A percentile compares a stretch with the other conserved stretches of the same genome.
phyloP scores from a whole-genome alignment of 2,888 invertebrate species.

The Ormyrus pomaceus region DNA sequence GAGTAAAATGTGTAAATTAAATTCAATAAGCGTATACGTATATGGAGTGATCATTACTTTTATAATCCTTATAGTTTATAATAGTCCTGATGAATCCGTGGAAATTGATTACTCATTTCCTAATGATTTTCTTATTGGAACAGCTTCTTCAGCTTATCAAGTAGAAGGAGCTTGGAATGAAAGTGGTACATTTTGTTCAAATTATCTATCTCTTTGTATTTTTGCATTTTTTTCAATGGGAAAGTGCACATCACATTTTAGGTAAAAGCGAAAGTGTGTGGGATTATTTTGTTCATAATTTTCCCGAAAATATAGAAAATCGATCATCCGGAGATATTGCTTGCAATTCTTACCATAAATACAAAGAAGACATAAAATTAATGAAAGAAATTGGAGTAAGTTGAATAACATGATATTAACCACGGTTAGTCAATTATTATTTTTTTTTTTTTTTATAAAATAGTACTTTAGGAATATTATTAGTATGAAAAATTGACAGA shows the following conservation, averaged over 20 bases:
- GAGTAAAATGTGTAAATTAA: too few species aligned
- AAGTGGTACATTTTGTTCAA: conserved; percentile 18
- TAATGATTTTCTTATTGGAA: conserved; percentile 79
- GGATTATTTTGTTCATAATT: conserved; percentile 78
- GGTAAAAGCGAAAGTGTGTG: conserved; percentile 82
- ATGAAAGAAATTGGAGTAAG: conserved; percentile 61
- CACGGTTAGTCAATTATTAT: too few species aligned
- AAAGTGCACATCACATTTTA: conserved; percentile 64
- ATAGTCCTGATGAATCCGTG: neutral
- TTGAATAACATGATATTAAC: neutral
- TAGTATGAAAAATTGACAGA: too few species aligned
- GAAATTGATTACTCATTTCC: conserved; percentile 61
- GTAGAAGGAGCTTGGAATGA: conserved; percentile 78
- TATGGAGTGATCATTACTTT: neutral
- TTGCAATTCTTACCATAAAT: conserved; percentile 83
- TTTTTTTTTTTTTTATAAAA: too few species aligned
- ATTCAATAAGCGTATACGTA: too few species aligned
- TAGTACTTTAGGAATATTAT: too few species aligned
- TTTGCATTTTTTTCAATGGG: neutral
- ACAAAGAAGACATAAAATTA: conserved; percentile 75
- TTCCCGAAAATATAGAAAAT: conserved; percentile 78
- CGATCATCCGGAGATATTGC: conserved; percentile 81
- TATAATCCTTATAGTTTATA: conserved; percentile 1
- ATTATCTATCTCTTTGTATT: neutral
- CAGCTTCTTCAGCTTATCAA: conserved; percentile 80